Base-by-base conservation (phyloP, 1,140 invertebrate genomes). In the Diorhabda carinulata region DNA sequence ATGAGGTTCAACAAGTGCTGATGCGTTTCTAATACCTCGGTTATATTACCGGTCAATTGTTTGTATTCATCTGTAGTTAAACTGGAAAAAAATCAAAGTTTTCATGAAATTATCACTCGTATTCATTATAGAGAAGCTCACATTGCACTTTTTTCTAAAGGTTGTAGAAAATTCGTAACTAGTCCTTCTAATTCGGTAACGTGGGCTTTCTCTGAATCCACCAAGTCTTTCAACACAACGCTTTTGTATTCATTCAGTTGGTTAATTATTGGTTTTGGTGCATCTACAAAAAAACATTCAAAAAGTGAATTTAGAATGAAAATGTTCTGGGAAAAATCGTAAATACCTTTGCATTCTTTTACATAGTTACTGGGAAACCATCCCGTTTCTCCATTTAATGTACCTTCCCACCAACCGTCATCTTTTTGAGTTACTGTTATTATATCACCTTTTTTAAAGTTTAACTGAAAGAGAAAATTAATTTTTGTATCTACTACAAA, bases 291-390 rank as follows among this genome's bases (percentile, higher is more conserved):
- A 25, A 25, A 25, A 25, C 25, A 1, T 25, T 25, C 25, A 52
- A 40, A 52, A 64, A 64, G 52, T 47, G 45, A 10, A 41, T 10
- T 57, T 43, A 40, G 40, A 25, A 44, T 64, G 44, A 3, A 3
- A 25, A 25, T 25, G 25, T 57, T 3, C 3, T 57, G 7, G 42
- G 9, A 57, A 57, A 6, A 57, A 8, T n/a, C 57, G 40, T 25
- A 25, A 25, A 25, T 71, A 84, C 86, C 81, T 87, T 92, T 93
- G 77, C 89, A 90, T 81, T 97, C 94, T 78, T 91, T 93, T 25
- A 98, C 95, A 87, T 98, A 98, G 83, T 98, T 97, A 73, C 94
- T 95, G 70, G 97, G 97, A 85, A 99, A 99, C 97, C 97, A 99
- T 74, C 96, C 97, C 71, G 96, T 98, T 80, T 94, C 93, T 63